Conservation (phyloP, 1,140 invertebrate genomes). For the Cherax quadricarinatus region DNA sequence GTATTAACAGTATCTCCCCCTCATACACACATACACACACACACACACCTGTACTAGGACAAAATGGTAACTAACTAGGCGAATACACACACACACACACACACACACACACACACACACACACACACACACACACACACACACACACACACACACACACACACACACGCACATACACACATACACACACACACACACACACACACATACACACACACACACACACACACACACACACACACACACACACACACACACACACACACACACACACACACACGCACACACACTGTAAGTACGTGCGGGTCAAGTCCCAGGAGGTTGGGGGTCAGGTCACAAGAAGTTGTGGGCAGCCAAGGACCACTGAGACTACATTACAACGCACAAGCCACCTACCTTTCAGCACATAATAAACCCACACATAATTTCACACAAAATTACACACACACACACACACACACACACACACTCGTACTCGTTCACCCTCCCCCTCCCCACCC, state of each 20-base stretch:
- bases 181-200: neutral
- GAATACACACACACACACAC: neutral
- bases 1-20: too few species aligned
- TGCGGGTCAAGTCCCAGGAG: too few species aligned
- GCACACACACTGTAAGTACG: neutral
- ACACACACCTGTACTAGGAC: neutral
- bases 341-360: too few species aligned
- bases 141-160: neutral
- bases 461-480: neutral
- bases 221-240: neutral
- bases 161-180: neutral
- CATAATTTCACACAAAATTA: too few species aligned
- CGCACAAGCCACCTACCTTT: too few species aligned
- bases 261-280: neutral
- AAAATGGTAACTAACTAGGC: neutral
- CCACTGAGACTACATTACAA: too few species aligned
- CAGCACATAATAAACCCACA: too few species aligned
- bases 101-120: neutral
- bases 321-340: too few species aligned
- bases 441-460: conserved; percentile 3
- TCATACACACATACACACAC: neutral
- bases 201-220: neutral
- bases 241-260: neutral
- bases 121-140: neutral
- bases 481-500: too few species aligned